Evolutionary conservation across 2,888 invertebrate genomes (phyloP).

Genomic region (Atrina japonica): DNA sequence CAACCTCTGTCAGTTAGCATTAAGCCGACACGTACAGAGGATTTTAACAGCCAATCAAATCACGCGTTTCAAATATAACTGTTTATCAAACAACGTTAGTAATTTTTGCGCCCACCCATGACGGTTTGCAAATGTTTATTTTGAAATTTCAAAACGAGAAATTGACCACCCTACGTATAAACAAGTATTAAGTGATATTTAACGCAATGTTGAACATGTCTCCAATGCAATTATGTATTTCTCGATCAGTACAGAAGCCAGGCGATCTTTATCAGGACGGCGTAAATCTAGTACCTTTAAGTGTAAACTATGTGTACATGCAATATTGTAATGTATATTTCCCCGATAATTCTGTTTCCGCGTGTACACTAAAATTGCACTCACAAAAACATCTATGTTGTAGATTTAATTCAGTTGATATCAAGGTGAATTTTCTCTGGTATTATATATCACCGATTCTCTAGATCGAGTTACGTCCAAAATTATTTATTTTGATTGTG

Average conservation of each 20-base stretch:
- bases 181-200: conserved; percentile 54
- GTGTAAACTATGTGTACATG: conserved; percentile 21
- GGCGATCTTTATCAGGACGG: conserved; percentile 10
- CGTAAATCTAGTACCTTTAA: background rate
- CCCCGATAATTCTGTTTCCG: too few relatives aligned
- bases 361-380: too few relatives aligned
- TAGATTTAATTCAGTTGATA: too few relatives aligned
- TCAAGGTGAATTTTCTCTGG: too few relatives aligned
- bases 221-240: conserved; percentile 36
- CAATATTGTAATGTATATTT: conserved; percentile 4
- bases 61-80: conserved; percentile 37
- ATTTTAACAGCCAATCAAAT: conserved; percentile 53
- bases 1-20: conserved; percentile 43
- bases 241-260: background rate
- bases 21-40: conserved; percentile 21
- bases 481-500: too few relatives aligned
- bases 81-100: conserved; percentile 66
- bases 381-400: too few relatives aligned
- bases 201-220: conserved; percentile 33
- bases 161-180: conserved; percentile 75
- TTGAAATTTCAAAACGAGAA: conserved; percentile 70
- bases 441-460: too few relatives aligned
- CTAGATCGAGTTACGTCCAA: too few relatives aligned
- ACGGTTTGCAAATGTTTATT: conserved; percentile 61
- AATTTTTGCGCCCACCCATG: conserved; percentile 70